These are phyloP conservation scores for Physocephala rufipes DNA, from an alignment of 2,888 invertebrate species.

Conservation along the genomic window DNA sequence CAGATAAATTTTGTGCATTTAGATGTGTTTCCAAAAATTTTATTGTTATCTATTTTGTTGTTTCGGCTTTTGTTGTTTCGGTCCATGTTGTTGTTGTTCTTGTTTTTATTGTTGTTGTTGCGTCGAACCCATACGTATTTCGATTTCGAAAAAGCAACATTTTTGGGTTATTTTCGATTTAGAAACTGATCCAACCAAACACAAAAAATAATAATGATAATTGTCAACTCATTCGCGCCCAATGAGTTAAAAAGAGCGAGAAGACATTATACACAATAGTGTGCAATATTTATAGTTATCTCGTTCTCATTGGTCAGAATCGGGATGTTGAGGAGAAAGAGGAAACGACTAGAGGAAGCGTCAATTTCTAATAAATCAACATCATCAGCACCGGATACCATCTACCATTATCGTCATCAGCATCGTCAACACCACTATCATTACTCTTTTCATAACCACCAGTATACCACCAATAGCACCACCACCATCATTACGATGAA, in stretches of 20 bases:
- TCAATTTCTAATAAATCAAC: neutral
- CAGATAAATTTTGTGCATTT: neutral
- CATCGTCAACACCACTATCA: neutral
- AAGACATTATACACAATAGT: neutral
- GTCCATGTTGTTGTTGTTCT: constrained; percentile 17
- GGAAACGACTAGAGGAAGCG: too few relatives aligned
- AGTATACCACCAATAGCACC: constrained; percentile 48
- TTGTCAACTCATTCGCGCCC: constrained; percentile 14
- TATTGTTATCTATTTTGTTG: constrained; percentile 3
- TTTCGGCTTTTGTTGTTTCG: neutral
- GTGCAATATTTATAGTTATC: neutral
- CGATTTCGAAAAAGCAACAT: constrained; percentile 20
- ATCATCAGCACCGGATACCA: neutral
- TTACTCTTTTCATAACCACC: neutral
- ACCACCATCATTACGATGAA: constrained; percentile 41
- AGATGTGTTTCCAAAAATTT: neutral
- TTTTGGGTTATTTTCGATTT: constrained; percentile 38
- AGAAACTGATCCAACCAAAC: constrained; percentile 23
- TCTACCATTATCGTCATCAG: too few relatives aligned
- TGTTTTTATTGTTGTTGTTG: constrained; percentile 20
- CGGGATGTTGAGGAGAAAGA: too few relatives aligned
- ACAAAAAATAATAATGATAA: neutral
- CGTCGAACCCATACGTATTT: neutral
- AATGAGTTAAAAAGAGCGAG: neutral
- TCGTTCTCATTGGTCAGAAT: neutral